Conservation (phyloP, 2,113 vertebrate genomes). For the Trematocara macrostoma region DNA sequence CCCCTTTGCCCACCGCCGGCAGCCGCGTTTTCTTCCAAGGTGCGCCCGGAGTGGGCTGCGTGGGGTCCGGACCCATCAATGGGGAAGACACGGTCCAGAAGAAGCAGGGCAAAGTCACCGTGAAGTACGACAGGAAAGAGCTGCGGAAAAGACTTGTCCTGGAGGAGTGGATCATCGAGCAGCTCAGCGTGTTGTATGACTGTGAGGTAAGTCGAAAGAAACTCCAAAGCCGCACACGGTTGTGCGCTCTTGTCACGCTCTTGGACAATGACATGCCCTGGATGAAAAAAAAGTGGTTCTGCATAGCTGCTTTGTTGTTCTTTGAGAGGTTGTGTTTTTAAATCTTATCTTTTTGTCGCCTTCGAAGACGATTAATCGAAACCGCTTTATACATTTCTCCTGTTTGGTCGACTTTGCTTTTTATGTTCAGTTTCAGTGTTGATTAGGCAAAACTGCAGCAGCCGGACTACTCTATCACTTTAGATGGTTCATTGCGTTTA, state of each 20-base stretch:
- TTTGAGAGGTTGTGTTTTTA: neutral
- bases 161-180: slow-evolving; percentile 97
- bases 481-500: neutral
- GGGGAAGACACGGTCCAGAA: slow-evolving; percentile 80
- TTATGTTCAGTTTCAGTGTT: neutral
- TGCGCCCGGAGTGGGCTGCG: slow-evolving; percentile 72
- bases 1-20: slow-evolving; percentile 65
- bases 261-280: neutral
- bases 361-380: neutral
- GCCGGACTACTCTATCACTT: neutral
- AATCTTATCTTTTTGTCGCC: fast-evolving
- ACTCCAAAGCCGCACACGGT: neutral
- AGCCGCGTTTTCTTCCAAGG: slow-evolving; percentile 88
- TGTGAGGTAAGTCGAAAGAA: slow-evolving; percentile 80
- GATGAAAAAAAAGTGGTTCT: neutral
- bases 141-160: slow-evolving; percentile 89
- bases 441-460: neutral
- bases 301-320: neutral
- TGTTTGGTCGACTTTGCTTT: neutral
- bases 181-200: slow-evolving; percentile 91
- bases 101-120: slow-evolving; percentile 94
- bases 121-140: slow-evolving; percentile 96
- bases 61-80: slow-evolving; percentile 64
- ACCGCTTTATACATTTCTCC: neutral
- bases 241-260: neutral